Base-by-base conservation (phyloP, 2,797 vertebrate species). In the Merluccius polli region DNA sequence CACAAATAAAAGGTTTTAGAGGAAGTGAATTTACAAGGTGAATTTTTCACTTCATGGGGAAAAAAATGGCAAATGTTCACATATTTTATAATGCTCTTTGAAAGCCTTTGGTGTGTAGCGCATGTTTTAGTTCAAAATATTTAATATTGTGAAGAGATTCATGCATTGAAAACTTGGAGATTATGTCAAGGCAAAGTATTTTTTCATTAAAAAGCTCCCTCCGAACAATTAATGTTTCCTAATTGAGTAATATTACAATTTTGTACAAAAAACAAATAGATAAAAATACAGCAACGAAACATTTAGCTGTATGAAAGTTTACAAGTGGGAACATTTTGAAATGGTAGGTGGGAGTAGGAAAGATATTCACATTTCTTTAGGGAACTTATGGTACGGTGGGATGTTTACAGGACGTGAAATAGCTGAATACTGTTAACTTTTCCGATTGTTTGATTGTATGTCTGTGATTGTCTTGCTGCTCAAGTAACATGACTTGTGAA, bases 401-500 rank as follows among this genome's bases (percentile, higher is more conserved):
- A 59, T 24, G 52, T 86, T 67, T 76, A 85, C 79, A 74, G 78
- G 82, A 80, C 80, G 81, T 84, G 77, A 81, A 81, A 70, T 76
- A 81, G 70, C 67, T 79, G 18, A 68, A 33, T 72, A 71, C 52
- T 77, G 76, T 78, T 82, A 24, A 73, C 69, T 86, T 82, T 78
- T 79, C 75, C 78, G 84, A 29, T 72, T 82, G 73, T 87, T 80
- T 87, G 82, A 81, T 83, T 87, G 74, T 87, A 77, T 70, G 78
- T 85, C 38, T 35, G 36, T 77, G 32, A 35, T 36, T 75, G 8
- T 88, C 76, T 82, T 84, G 85, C 90, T 92, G 89, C 87, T 90
- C 77, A 78, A 79, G 80, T 77, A 83, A 71, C 73, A 76, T 84
- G 73, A 81, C 75, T 79, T 83, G 84, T 87, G 86, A 86, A 81